phyloP scores from a whole-genome alignment of 1,140 invertebrate species.

The Andrena cerasifolii region DNA sequence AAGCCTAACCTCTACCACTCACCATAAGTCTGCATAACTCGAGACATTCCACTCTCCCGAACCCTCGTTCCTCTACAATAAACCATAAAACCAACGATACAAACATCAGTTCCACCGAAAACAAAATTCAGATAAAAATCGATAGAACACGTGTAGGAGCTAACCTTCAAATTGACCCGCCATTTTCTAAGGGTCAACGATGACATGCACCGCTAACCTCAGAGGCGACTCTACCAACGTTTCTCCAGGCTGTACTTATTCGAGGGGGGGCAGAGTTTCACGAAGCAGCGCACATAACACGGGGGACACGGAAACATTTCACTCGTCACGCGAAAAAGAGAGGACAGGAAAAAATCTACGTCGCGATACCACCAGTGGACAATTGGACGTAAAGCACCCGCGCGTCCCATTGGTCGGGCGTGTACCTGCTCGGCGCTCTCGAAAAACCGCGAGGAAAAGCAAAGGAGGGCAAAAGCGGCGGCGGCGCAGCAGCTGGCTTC shows the following conservation, averaged over 20 bases:
- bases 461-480: constrained; percentile 62
- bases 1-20: not conserved
- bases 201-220: no score
- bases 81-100: no score
- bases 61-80: no score
- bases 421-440: constrained; percentile 62
- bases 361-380: constrained; percentile 61
- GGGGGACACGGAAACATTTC: not conserved
- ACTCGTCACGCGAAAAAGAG: not conserved
- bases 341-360: not conserved
- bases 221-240: no score
- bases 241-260: no score
- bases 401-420: constrained; percentile 18
- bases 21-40: not conserved
- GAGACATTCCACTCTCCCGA: not conserved
- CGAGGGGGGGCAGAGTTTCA: no score
- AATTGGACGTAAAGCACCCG: constrained; percentile 48
- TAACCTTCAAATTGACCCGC: no score
- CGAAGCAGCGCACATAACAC: no score
- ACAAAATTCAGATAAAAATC: no score
- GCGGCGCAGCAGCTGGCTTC: constrained; percentile 66
- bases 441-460: constrained; percentile 69
- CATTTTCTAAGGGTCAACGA: no score
- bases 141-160: no score
- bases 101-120: no score